Evolutionary conservation across 2,113 vertebrate genomes (phyloP).

Genomic region (Colaptes auratus): DNA sequence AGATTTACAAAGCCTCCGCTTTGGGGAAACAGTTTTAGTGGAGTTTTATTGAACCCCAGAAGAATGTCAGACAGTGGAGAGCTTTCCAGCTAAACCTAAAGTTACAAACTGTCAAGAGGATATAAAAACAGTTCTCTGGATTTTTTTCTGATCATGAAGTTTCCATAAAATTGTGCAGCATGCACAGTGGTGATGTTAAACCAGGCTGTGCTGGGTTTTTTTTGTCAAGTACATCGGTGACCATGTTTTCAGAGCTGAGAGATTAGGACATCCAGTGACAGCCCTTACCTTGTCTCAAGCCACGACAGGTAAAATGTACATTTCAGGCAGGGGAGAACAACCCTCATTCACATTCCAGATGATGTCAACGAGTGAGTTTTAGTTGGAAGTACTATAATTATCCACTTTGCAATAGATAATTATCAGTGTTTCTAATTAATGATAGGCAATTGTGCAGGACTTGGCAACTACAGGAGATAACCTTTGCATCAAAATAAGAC

Average conservation of each 20-base stretch:
- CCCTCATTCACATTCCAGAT: conserved; percentile 29
- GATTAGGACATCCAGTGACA: not conserved
- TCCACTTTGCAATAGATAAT: conserved; percentile 10
- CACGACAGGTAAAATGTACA: not conserved
- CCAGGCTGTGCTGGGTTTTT: not conserved
- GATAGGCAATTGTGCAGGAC: not conserved
- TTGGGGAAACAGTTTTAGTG: not conserved
- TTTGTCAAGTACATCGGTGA: not conserved
- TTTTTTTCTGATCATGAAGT: not conserved
- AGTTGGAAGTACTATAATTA: conserved; percentile 31
- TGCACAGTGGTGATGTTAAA: not conserved
- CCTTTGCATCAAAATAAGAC: conserved; percentile 1
- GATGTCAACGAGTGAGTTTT: not conserved
- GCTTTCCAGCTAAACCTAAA: not conserved
- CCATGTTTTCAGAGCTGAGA: not conserved
- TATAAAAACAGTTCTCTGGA: not conserved
- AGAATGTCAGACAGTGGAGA: not conserved
- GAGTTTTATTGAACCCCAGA: not conserved
- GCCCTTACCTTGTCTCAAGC: not conserved
- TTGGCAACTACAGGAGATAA: not conserved
- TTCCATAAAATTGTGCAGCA: not conserved
- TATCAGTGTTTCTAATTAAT: conserved; percentile 2
- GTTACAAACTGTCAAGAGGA: not conserved
- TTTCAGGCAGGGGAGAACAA: not conserved
- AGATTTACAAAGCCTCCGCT: not conserved